Base-by-base conservation (phyloP, 2,888 invertebrate species). In the Pandemis heparana region DNA sequence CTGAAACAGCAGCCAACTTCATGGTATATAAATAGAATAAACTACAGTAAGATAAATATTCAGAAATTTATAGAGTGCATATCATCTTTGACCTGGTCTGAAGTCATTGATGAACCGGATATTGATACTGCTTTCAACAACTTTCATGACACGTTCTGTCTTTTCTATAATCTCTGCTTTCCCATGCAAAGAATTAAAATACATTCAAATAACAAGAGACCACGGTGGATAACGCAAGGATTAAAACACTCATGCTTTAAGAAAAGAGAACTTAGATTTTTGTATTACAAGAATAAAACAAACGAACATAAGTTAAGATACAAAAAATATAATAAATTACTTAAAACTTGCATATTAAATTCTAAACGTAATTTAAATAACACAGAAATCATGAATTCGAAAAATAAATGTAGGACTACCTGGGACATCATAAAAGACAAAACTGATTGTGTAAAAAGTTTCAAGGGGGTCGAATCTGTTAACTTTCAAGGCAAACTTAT, bases 161-260 rank as follows among this genome's bases (percentile, higher is more conserved):
- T 61, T 61, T 16, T 61, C 39, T 61, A 61, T 41, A 16, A 61
- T 10, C 61, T 61, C n/a, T 61, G 61, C 39, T 61, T 61, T n/a
- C 61, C 61, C 39, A 14, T 39, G 1, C 61, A 39, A 61, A 39
- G 5, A 41, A 16, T 14, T 14, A 61, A 16, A 41, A 39, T 61
- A 61, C 39, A 16, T 10, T 1, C 61, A 0, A 61, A 61, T 5
- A 14, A 61, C 0, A n/a, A 0, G n/a, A 61, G 39, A 41, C 16
- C 41, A 41, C 14, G 16, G 10, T 61, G 61, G 61, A 61, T 61
- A 9, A 61, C 61, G 0, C 14, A 2, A 8, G 61, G 61, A 5
- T n/a, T 39, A 16, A 61, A 61, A 39, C 4, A 7, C 0, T 39
- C 61, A 9, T 61, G 61, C 41, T 14, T 7, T 9, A 61, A 61